Base-by-base conservation (phyloP, 1,140 invertebrate genomes). In the Phymorhynchus buccinoides region DNA sequence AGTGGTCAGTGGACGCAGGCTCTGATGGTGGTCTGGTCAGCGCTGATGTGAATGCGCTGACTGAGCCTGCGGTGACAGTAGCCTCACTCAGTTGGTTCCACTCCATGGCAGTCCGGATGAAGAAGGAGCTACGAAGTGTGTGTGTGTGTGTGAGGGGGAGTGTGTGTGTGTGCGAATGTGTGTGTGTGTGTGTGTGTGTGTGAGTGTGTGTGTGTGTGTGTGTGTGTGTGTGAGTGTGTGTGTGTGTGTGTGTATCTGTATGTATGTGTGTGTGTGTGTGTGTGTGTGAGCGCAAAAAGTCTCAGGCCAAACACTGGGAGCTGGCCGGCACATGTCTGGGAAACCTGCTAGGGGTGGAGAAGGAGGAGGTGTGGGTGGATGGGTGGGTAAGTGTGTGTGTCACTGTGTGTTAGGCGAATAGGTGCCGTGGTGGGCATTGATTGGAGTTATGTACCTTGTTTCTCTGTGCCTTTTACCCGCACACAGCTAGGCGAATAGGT, bases 271-370 rank as follows among this genome's bases (percentile, higher is more conserved):
- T 78, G 99, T 99, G 92, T 97, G 99, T 92, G 99, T 99, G 91
- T 99, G 99, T 93, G 48, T 52, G 48, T 1, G n/a, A n/a, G n/a
- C 94, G 98, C 42, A 95, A 96, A 73, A 98, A 98, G 93, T 98
- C 98, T 0, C 98, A 99, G 90, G 98, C 99, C 92, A 99, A 99
- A 93, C 98, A 99, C 92, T 99, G 98, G 98, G 98, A 99, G 93
- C 93, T 99, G 48, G 97, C 98, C 62, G 99, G 99, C 42, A 99
- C 98, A 2, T 97, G 97, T 90, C 95, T 99, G 73, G 98, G 98
- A 91, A 98, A 99, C 89, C 98, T 99, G 30, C 98, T 99, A 96
- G 99, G 99, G 1, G 96, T 99, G 0, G 95, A 97, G 89, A 95
- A 96, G 93, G 94, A 96, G 90, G 96, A 97, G 79, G 79, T 71